phyloP scores from a whole-genome alignment of 1,140 invertebrate species.

The Leguminivora glycinivorella region DNA sequence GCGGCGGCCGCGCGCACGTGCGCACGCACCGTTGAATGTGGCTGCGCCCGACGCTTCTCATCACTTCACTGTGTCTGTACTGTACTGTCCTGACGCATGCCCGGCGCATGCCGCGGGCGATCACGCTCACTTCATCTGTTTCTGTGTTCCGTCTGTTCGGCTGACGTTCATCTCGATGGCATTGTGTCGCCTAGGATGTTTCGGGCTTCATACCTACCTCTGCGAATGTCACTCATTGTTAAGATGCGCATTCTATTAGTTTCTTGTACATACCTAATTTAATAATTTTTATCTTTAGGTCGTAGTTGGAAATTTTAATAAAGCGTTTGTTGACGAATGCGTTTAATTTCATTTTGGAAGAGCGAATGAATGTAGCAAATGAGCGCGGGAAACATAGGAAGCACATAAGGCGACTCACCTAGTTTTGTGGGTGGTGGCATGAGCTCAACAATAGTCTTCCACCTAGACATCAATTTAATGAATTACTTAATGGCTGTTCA shows the following conservation, averaged over 20 bases:
- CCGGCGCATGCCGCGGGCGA: slow-evolving; percentile 64
- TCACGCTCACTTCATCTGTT: slow-evolving; percentile 78
- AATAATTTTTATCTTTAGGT: slow-evolving; percentile 57
- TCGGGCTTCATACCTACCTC: slow-evolving; percentile 66
- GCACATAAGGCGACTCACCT: slow-evolving; percentile 43
- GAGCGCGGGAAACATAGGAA: slow-evolving; percentile 49
- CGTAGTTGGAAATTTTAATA: slow-evolving; percentile 50
- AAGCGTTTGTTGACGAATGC: slow-evolving; percentile 37
- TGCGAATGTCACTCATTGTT: slow-evolving; percentile 75
- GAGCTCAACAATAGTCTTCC: slow-evolving; percentile 50
- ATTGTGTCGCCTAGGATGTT: slow-evolving; percentile 71
- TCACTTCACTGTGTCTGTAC: slow-evolving; percentile 77
- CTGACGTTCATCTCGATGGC: slow-evolving; percentile 73
- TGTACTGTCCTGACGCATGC: slow-evolving; percentile 78
- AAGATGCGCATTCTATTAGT: slow-evolving; percentile 75
- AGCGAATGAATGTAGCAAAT: slow-evolving; percentile 42
- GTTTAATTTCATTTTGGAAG: slow-evolving; percentile 43
- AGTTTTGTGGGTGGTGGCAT: slow-evolving; percentile 50
- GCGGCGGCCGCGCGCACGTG: slow-evolving; percentile 74
- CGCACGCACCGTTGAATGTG: slow-evolving; percentile 77
- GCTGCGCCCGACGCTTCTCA: slow-evolving; percentile 77
- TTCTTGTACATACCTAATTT: slow-evolving; percentile 65
- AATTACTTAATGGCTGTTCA: slow-evolving; percentile 69
- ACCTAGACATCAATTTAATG: slow-evolving; percentile 52
- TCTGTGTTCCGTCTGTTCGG: slow-evolving; percentile 74